These are phyloP conservation scores for Gasterosteus aculeatus DNA, from an alignment of 2,113 vertebrate genomes.

Conservation along the genomic window DNA sequence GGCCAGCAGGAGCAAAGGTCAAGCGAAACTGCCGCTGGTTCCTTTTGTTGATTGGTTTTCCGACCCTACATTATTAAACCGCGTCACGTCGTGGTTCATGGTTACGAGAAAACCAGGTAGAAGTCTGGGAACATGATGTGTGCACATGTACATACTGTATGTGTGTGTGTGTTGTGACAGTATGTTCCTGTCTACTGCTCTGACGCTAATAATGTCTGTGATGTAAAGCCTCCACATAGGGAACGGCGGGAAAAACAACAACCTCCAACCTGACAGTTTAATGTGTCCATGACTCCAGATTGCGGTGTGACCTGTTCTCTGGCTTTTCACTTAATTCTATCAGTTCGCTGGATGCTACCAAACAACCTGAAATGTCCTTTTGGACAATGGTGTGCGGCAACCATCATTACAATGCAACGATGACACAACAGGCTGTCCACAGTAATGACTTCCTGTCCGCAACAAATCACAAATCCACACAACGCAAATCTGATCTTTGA, in stretches of 20 bases:
- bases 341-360: not conserved
- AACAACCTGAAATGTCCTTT: not conserved
- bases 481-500: not conserved
- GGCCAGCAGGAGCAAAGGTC: slow-evolving; percentile 63
- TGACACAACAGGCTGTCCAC: not conserved
- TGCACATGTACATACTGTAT: slow-evolving; percentile 30
- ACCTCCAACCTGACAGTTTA: slow-evolving; percentile 46
- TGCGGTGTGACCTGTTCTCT: not conserved
- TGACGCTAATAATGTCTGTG: slow-evolving; percentile 52
- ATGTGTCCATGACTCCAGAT: slow-evolving; percentile 39
- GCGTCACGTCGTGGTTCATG: not conserved
- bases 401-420: not conserved
- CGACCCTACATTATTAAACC: slow-evolving; percentile 21
- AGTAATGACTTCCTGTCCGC: not conserved
- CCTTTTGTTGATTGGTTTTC: slow-evolving; percentile 56
- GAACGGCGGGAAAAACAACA: slow-evolving; percentile 25
- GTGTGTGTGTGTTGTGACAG: not conserved
- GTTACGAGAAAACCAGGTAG: slow-evolving; percentile 27
- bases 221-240: slow-evolving; percentile 39
- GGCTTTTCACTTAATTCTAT: not conserved
- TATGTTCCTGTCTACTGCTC: slow-evolving; percentile 23
- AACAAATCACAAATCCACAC: not conserved
- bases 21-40: slow-evolving; percentile 40
- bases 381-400: not conserved
- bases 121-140: slow-evolving; percentile 40